A percentile compares a stretch with the other conserved stretches of the same genome.
Conservation (phyloP, 2,888 invertebrate genomes). For the Calameuta pallipes region DNA sequence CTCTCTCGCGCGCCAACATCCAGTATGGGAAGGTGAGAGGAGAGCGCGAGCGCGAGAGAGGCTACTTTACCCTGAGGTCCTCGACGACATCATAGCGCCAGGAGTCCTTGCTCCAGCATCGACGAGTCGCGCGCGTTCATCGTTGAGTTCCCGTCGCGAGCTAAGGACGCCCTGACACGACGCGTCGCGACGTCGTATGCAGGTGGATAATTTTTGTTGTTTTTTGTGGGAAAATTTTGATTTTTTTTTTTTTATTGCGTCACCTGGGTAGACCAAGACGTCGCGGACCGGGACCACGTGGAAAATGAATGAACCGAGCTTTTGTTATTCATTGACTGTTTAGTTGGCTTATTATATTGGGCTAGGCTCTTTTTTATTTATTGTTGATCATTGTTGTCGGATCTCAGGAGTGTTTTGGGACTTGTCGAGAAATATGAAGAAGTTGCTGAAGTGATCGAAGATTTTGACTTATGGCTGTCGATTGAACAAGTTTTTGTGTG, state of each 20-base stretch:
- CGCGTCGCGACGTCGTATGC: not conserved
- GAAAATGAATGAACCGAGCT: not conserved
- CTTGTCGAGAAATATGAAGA: not conserved
- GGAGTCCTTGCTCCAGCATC: not conserved
- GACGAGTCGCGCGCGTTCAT: not conserved
- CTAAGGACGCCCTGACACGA: not conserved
- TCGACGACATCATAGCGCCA: not conserved
- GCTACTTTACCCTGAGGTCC: not conserved
- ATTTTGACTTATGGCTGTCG: not conserved
- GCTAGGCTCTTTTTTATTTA: not conserved
- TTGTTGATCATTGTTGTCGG: not conserved
- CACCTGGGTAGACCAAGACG: not conserved
- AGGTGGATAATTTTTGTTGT: not conserved
- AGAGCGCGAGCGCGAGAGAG: not conserved
- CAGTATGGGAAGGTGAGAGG: not conserved
- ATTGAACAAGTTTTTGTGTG: not conserved
- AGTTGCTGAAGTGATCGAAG: not conserved
- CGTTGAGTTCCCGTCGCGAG: not conserved
- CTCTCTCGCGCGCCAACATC: not conserved
- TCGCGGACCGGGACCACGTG: not conserved
- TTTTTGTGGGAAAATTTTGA: not conserved
- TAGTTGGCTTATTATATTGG: not conserved
- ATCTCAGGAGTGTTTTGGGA: not conserved
- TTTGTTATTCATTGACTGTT: not conserved
- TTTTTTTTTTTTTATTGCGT: not conserved